Percentiles rank a stretch among this genome's conserved stretches.
These are phyloP conservation scores for Harpagoxenus sublaevis DNA, from an alignment of 2,888 invertebrate species.

Conservation along the genomic window DNA sequence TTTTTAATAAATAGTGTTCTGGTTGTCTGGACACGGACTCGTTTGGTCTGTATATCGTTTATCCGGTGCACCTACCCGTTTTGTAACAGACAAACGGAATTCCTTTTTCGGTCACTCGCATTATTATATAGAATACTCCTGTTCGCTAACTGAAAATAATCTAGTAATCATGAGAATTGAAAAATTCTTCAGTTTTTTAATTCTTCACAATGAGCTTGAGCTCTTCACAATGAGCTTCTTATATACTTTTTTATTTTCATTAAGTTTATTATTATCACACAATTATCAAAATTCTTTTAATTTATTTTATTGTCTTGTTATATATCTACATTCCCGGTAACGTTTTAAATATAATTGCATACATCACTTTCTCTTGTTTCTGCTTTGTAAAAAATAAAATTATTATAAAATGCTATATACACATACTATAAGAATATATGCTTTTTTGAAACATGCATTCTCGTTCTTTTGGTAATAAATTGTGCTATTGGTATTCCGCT, in stretches of 20 bases:
- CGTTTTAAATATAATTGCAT: neutral
- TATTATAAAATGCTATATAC: neutral
- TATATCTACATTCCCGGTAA: neutral
- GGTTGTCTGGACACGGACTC: slow-evolving; percentile 64
- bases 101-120: slow-evolving; percentile 64
- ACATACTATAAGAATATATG: neutral
- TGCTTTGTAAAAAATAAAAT: neutral
- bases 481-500: slow-evolving; percentile 79
- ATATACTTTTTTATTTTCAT: neutral
- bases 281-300: neutral
- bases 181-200: neutral
- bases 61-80: slow-evolving; percentile 71
- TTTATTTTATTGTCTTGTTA: slow-evolving; percentile 8
- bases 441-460: slow-evolving; percentile 28
- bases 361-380: neutral
- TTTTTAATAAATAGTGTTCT: slow-evolving; percentile 82
- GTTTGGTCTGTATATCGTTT: slow-evolving; percentile 71
- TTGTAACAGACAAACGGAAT: slow-evolving; percentile 72
- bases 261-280: neutral
- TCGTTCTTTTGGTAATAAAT: slow-evolving; percentile 82
- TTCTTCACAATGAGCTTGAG: slow-evolving; percentile 24
- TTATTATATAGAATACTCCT: slow-evolving; percentile 68
- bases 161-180: neutral
- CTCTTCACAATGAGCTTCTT: slow-evolving; percentile 15
- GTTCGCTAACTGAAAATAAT: slow-evolving; percentile 58